Evolutionary conservation across 2,113 vertebrate genomes (phyloP), one percentile per base, ranked within the genome.

Genomic region (Syrrhaptes paradoxus): DNA sequence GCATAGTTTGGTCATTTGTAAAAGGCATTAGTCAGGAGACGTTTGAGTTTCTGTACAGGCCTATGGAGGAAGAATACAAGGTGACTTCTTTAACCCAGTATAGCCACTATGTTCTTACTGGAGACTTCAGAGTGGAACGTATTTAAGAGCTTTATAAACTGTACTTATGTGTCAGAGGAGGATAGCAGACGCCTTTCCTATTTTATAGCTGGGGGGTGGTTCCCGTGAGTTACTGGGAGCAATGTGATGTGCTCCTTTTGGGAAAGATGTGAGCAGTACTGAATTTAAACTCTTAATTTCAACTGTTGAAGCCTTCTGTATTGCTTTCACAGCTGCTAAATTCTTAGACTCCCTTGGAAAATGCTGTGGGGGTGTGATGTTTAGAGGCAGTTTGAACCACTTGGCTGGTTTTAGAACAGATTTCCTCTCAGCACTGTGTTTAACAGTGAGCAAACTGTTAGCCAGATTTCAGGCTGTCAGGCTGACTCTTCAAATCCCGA

Each of bases 271-370:
- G 89, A 95, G 78, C 75, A 59, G 52, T 32, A 38, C 93, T 86
- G 90, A 93, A 85, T 94, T 90, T 77, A 86, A 95, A 82, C 78
- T 89, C 91, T 88, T 61, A 49, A 80, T 93, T 95, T 96, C 86
- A 84, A 79, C 95, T 93, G 92, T 77, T 77, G 65, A 66, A 94
- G 78, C 85, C 86, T 95, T 74, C 93, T 95, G 65, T 86, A 77
- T 95, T 96, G 26, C 86, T 74, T 92, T 95, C 94, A 81, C 96
- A 95, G 93, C 94, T 95, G 95, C 94, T 95, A 61, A 93, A 89
- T 91, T 91, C 89, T 93, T 54, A 54, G 41, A 51, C 46, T 95
- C 0, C 1, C 85, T 91, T 87, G 55, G 74, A 87, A 93, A 74
- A 83, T 80, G 89, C 84, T 95, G 85, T 67, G 66, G 84, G 89